phyloP scores from a whole-genome alignment of 1,140 invertebrate species.

The Aphelinus atriplicis region DNA sequence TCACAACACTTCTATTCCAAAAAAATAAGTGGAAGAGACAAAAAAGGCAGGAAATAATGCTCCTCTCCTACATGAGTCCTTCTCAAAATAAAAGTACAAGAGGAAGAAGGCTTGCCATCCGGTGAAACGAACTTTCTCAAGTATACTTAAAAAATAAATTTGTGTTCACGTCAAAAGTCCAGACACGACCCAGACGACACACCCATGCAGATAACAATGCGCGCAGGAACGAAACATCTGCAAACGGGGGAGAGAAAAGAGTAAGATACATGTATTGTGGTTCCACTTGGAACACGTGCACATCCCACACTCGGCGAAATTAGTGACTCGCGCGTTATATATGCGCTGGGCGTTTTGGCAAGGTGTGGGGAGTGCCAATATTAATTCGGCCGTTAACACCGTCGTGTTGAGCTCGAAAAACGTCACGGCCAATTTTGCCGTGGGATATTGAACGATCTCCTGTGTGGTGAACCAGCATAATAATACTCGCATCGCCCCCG shows the following conservation, averaged over 20 bases:
- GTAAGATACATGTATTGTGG: constrained; percentile 10
- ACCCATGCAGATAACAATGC: constrained; percentile 39
- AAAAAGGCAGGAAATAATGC: neutral
- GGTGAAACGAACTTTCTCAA: constrained; percentile 26
- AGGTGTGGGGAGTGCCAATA: constrained; percentile 15
- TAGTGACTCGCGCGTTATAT: neutral
- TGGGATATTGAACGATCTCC: neutral
- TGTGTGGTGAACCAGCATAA: neutral
- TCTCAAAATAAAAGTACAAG: neutral
- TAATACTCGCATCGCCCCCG: no score
- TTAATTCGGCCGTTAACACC: constrained; percentile 22
- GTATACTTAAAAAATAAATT: constrained; percentile 34
- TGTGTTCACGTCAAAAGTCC: neutral
- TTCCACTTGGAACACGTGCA: neutral
- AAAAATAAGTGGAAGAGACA: neutral
- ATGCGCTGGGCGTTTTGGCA: constrained; percentile 20
- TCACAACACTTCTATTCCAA: neutral
- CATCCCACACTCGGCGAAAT: constrained; percentile 14
- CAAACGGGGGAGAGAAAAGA: constrained; percentile 1
- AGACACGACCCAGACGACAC: constrained; percentile 29
- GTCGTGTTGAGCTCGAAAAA: constrained; percentile 3
- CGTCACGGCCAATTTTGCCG: constrained; percentile 9
- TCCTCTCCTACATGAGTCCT: neutral
- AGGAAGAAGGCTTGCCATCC: neutral
- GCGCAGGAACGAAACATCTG: constrained; percentile 25